These are phyloP conservation scores for Drosophila ficusphila DNA, from an alignment of 1,140 invertebrate species.

Conservation along the genomic window DNA sequence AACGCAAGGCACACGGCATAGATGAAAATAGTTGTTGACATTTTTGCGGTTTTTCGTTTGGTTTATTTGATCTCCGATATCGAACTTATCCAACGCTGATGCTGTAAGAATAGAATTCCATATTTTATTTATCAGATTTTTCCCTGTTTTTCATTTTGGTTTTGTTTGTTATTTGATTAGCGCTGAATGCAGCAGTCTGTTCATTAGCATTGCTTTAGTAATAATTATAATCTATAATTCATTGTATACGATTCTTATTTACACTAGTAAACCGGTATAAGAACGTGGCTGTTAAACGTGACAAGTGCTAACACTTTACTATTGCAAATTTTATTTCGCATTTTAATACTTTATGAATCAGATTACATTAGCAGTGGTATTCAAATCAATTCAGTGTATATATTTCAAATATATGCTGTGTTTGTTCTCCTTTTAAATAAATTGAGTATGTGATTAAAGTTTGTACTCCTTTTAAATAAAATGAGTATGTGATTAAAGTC, in stretches of 20 bases:
- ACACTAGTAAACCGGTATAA: constrained; percentile 36
- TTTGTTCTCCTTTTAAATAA: no score
- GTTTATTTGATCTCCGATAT: background rate
- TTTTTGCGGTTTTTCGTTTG: constrained; percentile 23
- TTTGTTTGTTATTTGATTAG: constrained; percentile 41
- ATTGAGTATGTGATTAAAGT: no score
- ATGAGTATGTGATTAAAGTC: no score
- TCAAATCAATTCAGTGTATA: background rate
- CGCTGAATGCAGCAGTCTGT: constrained; percentile 1
- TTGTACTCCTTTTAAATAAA: no score
- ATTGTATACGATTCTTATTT: constrained; percentile 7
- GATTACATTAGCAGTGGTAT: background rate
- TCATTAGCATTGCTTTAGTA: constrained; percentile 24
- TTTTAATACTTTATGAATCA: background rate
- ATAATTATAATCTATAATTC: constrained; percentile 28
- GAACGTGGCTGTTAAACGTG: constrained; percentile 38
- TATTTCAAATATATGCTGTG: no score
- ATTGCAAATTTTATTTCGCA: background rate
- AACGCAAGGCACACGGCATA: constrained; percentile 66
- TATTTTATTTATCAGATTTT: constrained; percentile 14
- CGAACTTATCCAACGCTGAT: constrained; percentile 10
- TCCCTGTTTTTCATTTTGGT: background rate
- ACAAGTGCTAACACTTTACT: constrained; percentile 30
- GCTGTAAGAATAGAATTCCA: constrained; percentile 24
- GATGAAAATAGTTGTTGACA: constrained; percentile 49